Conservation (phyloP, 2,888 invertebrate species). For the Timandra comae region DNA sequence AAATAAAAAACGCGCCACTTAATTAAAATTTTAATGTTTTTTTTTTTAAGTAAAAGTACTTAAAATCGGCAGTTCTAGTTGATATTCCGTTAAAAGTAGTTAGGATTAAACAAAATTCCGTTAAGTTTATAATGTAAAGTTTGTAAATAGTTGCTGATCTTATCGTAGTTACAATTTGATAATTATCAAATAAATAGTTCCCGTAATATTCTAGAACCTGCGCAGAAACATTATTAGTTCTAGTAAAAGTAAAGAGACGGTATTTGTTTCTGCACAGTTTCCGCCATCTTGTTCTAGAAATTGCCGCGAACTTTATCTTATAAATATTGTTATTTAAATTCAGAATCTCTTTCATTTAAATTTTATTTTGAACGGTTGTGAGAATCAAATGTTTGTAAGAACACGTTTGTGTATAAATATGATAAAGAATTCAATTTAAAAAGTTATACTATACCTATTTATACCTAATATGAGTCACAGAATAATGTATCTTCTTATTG, state of each 20-base stretch:
- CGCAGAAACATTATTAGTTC: no score
- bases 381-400: constrained; percentile 23
- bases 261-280: no score
- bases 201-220: no score
- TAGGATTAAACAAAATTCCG: constrained; percentile 35
- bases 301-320: no score
- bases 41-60: no score
- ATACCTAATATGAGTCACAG: constrained; percentile 1
- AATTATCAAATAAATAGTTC: constrained; percentile 33
- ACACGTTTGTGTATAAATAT: neutral
- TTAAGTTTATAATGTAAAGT: constrained; percentile 33
- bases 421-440: neutral
- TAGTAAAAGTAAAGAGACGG: no score
- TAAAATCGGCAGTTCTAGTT: constrained; percentile 15
- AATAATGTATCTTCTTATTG: no score
- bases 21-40: no score
- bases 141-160: constrained; percentile 32
- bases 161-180: constrained; percentile 28
- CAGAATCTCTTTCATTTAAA: constrained; percentile 14
- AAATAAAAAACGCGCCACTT: no score
- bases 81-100: constrained; percentile 28
- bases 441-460: constrained; percentile 1
- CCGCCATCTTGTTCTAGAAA: no score
- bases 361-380: constrained; percentile 29
- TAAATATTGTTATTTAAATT: constrained; percentile 29